phyloP scores from a whole-genome alignment of 2,113 vertebrate genomes.

The Hepsetus odoe region DNA sequence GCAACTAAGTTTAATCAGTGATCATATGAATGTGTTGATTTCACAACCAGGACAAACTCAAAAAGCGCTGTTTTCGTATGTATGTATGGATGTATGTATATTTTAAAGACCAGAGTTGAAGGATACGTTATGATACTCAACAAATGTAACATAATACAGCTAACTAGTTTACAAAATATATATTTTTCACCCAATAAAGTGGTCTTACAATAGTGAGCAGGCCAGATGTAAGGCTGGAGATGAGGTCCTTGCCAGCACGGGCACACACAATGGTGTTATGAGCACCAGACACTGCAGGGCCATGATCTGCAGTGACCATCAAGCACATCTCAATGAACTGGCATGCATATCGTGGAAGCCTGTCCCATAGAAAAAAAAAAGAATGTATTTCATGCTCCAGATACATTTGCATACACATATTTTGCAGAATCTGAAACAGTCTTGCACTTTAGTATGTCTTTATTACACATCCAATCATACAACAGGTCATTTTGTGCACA shows the following conservation, averaged over 20 bases:
- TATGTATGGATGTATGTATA: no score
- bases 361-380: constrained; percentile 54
- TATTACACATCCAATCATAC: no score
- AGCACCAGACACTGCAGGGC: constrained; percentile 93
- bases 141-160: neutral
- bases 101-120: no score
- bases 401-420: neutral
- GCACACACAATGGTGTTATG: constrained; percentile 99
- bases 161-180: neutral
- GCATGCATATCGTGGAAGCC: constrained; percentile 92
- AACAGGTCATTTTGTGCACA: no score
- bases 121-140: no score
- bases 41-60: no score
- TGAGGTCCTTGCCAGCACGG: constrained; percentile 94
- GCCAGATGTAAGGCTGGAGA: constrained; percentile 96
- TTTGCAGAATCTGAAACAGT: no score
- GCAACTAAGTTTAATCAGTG: no score
- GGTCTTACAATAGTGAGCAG: constrained; percentile 93
- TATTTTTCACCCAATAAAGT: neutral
- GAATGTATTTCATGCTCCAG: neutral
- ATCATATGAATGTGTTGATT: no score
- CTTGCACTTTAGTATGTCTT: no score
- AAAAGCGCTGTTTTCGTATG: no score
- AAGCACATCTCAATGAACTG: constrained; percentile 99
- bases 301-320: constrained; percentile 98